Conservation (phyloP, 2,113 vertebrate genomes). For the Cnemophilus loriae region DNA sequence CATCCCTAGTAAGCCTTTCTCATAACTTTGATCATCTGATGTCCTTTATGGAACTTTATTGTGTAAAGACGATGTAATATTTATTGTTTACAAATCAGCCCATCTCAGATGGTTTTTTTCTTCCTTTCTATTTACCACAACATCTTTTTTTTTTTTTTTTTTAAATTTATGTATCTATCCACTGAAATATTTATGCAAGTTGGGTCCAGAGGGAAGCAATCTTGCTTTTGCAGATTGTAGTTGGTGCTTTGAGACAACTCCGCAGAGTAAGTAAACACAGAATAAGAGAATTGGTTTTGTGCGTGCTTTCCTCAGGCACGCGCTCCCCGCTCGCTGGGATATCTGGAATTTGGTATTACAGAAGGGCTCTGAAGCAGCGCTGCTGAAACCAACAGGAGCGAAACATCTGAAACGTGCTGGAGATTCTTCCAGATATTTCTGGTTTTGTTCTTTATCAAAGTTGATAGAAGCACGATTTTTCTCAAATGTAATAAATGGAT, state of each 20-base stretch:
- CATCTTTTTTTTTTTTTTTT: not conserved
- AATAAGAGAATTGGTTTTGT: constrained; percentile 55
- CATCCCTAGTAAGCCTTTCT: not conserved
- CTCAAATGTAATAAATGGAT: constrained; percentile 17
- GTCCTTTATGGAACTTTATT: constrained; percentile 19
- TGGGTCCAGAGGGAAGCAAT: constrained; percentile 46
- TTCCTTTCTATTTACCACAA: constrained; percentile 18
- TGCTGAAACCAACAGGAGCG: not conserved
- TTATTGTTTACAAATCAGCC: constrained; percentile 53
- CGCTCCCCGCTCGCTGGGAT: not conserved
- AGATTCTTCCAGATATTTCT: constrained; percentile 1
- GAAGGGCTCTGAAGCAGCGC: not conserved
- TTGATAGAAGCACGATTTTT: not conserved
- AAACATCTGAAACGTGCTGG: not conserved
- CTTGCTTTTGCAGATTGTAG: constrained; percentile 54
- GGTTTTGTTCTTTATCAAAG: constrained; percentile 4
- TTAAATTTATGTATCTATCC: constrained; percentile 15
- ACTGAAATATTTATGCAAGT: constrained; percentile 57
- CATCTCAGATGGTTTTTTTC: not conserved
- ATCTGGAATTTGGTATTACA: constrained; percentile 19
- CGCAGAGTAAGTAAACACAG: constrained; percentile 35
- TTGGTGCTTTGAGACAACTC: constrained; percentile 23
- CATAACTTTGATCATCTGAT: constrained; percentile 41
- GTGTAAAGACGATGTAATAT: constrained; percentile 46
- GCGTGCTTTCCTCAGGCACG: not conserved